Evolutionary conservation across 2,113 vertebrate species (phyloP).

Genomic region (Conger conger): DNA sequence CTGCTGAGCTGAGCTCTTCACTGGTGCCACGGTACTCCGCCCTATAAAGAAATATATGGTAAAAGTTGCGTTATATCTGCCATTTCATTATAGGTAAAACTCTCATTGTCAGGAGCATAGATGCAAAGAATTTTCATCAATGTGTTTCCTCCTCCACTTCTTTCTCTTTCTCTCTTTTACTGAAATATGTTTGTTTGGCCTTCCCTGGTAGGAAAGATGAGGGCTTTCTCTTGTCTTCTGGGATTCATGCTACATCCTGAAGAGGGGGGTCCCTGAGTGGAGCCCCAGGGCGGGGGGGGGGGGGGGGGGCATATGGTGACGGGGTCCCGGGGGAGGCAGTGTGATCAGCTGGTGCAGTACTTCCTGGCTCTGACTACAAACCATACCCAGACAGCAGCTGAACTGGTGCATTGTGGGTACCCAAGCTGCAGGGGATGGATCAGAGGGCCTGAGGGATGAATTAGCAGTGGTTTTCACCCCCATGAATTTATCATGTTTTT

Average conservation of each 20-base stretch:
- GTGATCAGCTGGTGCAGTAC: conserved; percentile 81
- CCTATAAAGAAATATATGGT: conserved; percentile 29
- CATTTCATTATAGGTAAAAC: no score
- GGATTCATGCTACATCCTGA: conserved; percentile 76
- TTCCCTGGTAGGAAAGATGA: not conserved
- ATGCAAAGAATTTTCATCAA: not conserved
- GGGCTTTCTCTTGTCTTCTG: conserved; percentile 69
- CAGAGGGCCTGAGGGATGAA: conserved; percentile 57
- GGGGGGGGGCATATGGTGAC: conserved; percentile 89
- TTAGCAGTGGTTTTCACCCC: conserved; percentile 46
- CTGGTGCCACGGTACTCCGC: not conserved
- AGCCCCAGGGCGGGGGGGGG: conserved; percentile 70
- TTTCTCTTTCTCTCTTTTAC: conserved; percentile 7
- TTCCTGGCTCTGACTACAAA: conserved; percentile 80
- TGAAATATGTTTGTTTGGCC: not conserved
- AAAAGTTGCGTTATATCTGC: not conserved
- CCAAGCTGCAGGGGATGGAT: conserved; percentile 52
- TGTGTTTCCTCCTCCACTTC: not conserved
- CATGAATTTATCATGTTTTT: conserved; percentile 53
- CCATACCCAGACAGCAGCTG: conserved; percentile 76
- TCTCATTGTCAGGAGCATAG: conserved; percentile 27
- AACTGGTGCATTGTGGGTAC: conserved; percentile 53
- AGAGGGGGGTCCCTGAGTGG: conserved; percentile 73
- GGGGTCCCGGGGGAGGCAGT: conserved; percentile 79
- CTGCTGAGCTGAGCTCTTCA: not conserved